These are phyloP conservation scores for Liolophura sinensis DNA, from an alignment of 1,140 invertebrate species.

Conservation along the genomic window DNA sequence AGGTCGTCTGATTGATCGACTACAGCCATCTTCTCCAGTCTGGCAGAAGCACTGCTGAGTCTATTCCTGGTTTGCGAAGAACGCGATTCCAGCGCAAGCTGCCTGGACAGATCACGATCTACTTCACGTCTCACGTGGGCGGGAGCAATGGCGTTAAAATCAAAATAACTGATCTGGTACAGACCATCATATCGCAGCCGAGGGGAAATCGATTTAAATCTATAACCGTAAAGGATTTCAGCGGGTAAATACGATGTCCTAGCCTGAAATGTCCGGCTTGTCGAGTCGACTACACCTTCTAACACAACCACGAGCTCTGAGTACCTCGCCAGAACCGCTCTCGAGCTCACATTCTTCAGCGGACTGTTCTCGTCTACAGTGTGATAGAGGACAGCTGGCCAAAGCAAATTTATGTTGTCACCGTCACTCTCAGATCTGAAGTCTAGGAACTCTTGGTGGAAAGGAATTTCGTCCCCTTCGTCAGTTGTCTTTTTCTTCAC, in stretches of 20 bases:
- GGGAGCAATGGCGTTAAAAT: constrained; percentile 15
- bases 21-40: no score
- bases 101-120: no score
- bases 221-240: constrained; percentile 58
- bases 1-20: no score
- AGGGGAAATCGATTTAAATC: constrained; percentile 49
- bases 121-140: no score
- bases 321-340: constrained; percentile 79
- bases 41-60: no score
- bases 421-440: constrained; percentile 79
- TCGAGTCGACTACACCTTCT: constrained; percentile 69
- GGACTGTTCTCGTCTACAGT: constrained; percentile 81
- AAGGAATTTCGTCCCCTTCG: no score
- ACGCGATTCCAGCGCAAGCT: no score
- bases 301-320: constrained; percentile 94
- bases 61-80: no score
- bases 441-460: constrained; percentile 23
- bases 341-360: constrained; percentile 80
- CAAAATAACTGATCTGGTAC: constrained; percentile 25
- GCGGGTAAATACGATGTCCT: constrained; percentile 55
- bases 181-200: constrained; percentile 18
- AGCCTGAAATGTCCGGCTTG: constrained; percentile 49
- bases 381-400: constrained; percentile 79
- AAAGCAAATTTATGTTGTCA: constrained; percentile 85
- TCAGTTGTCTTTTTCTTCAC: constrained; percentile 60